phyloP scores from a whole-genome alignment of 2,888 invertebrate genomes.

The Drosophila stalkeri region DNA sequence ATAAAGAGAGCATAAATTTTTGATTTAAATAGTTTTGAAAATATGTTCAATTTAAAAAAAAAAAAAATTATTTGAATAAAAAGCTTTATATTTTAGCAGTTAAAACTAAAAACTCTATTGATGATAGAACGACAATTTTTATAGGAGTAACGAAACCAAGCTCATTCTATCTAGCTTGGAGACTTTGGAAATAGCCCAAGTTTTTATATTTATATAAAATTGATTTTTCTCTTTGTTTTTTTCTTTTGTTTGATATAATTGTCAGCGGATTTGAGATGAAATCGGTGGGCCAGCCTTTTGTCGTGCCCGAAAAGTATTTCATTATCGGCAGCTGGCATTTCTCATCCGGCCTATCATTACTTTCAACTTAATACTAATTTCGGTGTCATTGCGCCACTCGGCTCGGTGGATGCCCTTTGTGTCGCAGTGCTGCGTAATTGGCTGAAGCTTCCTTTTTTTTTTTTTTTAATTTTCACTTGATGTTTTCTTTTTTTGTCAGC shows the following conservation, averaged over 20 bases:
- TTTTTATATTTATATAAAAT: not conserved
- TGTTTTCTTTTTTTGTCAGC: conserved; percentile 12
- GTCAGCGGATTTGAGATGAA: conserved; percentile 48
- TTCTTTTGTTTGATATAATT: conserved; percentile 44
- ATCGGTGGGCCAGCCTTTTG: conserved; percentile 24
- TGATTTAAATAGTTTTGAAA: not conserved
- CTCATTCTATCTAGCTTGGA: not conserved
- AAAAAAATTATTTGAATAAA: too few relatives aligned
- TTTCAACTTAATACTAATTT: conserved; percentile 75
- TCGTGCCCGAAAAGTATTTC: conserved; percentile 40
- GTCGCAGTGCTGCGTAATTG: conserved; percentile 16
- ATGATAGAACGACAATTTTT: not conserved
- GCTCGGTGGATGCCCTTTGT: conserved; percentile 28
- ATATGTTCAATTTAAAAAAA: too few relatives aligned
- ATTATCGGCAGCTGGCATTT: conserved; percentile 76
- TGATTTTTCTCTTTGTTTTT: not conserved
- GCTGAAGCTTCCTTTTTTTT: conserved; percentile 18
- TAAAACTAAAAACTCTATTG: not conserved
- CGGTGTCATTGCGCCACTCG: conserved; percentile 43
- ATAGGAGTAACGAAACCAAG: not conserved
- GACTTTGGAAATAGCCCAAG: not conserved
- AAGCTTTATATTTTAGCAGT: not conserved
- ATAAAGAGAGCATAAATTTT: not conserved
- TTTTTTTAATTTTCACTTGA: conserved; percentile 20
- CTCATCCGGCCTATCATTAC: conserved; percentile 70